Evolutionary conservation across 2,797 vertebrate species (phyloP).

Genomic region (Naso thynnoides): DNA sequence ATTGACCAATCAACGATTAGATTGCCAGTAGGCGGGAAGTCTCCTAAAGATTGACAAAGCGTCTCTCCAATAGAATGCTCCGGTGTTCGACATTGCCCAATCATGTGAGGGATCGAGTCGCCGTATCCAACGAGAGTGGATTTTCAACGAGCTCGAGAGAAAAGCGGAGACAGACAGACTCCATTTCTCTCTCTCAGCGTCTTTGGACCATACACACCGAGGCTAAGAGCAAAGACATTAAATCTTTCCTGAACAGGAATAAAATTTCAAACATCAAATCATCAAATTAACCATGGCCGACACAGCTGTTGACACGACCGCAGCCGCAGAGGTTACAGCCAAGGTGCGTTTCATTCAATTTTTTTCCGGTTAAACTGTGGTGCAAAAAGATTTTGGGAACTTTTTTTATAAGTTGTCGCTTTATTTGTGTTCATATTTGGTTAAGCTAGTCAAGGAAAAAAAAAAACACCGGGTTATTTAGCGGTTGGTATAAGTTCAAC

Average conservation of each 20-base stretch:
- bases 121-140: constrained; percentile 75
- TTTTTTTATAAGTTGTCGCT: constrained; percentile 53
- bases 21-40: constrained; percentile 47
- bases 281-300: constrained; percentile 85
- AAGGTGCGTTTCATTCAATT: constrained; percentile 82
- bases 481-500: background rate
- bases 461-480: background rate
- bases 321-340: constrained; percentile 83
- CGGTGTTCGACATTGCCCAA: constrained; percentile 66
- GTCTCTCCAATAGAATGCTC: constrained; percentile 64
- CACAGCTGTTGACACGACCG: constrained; percentile 85
- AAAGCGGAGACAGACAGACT: constrained; percentile 78
- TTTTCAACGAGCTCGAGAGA: constrained; percentile 77
- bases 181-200: constrained; percentile 83
- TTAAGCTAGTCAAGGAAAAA: background rate
- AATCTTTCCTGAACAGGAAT: constrained; percentile 42
- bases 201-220: constrained; percentile 63
- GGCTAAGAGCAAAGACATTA: constrained; percentile 58
- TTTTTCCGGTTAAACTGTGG: constrained; percentile 31
- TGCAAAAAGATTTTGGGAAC: constrained; percentile 58
- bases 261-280: constrained; percentile 45
- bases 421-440: background rate
- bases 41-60: constrained; percentile 36
- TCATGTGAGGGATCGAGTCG: constrained; percentile 52
- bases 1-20: constrained; percentile 73